Conservation (phyloP, 2,113 vertebrate species). For the Epinephelus moara region DNA sequence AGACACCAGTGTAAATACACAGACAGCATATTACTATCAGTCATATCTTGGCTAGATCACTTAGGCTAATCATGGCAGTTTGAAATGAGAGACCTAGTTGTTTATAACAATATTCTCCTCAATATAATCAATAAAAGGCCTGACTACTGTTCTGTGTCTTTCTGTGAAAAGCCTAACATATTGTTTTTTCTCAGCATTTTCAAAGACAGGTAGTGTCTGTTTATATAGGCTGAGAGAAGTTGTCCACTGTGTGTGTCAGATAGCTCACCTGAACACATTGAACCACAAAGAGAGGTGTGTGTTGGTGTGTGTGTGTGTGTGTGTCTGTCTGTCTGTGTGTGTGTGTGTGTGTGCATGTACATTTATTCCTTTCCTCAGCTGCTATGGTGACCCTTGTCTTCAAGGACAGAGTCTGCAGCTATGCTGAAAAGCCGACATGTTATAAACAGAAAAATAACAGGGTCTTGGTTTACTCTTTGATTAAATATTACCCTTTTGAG, state of each 20-base stretch:
- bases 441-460: neutral
- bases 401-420: constrained; percentile 68
- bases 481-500: neutral
- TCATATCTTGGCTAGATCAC: neutral
- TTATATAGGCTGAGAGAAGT: neutral
- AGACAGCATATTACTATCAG: neutral
- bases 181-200: neutral
- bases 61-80: neutral
- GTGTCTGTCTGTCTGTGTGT: neutral
- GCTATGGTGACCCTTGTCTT: constrained; percentile 66
- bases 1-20: neutral
- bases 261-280: constrained; percentile 14
- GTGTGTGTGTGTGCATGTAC: neutral
- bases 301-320: neutral
- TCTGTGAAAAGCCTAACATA: neutral
- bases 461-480: neutral
- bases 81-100: neutral
- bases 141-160: neutral
- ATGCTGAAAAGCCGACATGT: neutral
- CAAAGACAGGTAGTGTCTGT: neutral
- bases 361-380: constrained; percentile 38
- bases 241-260: neutral
- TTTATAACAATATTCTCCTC: neutral
- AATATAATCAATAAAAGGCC: neutral
- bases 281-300: constrained; percentile 11